Evolutionary conservation across 2,113 vertebrate species (phyloP).

Genomic region (Heteronetta atricapilla): DNA sequence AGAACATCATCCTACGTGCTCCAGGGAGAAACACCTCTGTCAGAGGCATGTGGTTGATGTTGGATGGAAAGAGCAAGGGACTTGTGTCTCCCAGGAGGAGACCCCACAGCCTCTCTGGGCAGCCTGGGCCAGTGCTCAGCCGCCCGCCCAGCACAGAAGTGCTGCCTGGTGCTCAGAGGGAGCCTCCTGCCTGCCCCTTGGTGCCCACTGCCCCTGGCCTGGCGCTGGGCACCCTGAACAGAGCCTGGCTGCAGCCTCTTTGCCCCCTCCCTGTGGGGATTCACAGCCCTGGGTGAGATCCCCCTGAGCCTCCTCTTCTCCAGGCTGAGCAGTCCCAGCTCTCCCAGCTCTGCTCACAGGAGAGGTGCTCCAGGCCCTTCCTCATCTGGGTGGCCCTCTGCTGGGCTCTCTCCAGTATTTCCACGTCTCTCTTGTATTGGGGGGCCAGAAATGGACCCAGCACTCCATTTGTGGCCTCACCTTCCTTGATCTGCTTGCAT

Average conservation of each 20-base stretch:
- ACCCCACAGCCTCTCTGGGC: not conserved
- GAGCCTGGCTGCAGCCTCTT: too few relatives aligned
- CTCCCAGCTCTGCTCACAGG: too few relatives aligned
- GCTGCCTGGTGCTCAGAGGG: not conserved
- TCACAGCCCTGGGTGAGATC: not conserved
- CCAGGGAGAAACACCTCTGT: not conserved
- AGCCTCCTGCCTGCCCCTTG: not conserved
- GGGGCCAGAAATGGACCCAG: not conserved
- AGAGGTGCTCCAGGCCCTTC: too few relatives aligned
- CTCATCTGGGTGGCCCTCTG: too few relatives aligned
- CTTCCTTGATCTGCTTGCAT: not conserved
- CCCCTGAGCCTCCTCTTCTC: not conserved
- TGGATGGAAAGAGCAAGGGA: fast-evolving
- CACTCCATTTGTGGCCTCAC: not conserved
- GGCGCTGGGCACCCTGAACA: not conserved
- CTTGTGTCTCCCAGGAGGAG: not conserved
- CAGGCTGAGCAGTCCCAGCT: not conserved
- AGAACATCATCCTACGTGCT: not conserved
- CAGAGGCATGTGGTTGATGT: not conserved
- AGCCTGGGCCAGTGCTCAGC: not conserved
- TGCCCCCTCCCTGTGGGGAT: not conserved
- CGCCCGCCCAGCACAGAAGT: not conserved
- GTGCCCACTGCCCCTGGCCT: not conserved
- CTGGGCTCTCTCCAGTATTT: too few relatives aligned
- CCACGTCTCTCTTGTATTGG: too few relatives aligned